Conservation (phyloP, 2,797 vertebrate genomes). For the Bufotes viridis region DNA sequence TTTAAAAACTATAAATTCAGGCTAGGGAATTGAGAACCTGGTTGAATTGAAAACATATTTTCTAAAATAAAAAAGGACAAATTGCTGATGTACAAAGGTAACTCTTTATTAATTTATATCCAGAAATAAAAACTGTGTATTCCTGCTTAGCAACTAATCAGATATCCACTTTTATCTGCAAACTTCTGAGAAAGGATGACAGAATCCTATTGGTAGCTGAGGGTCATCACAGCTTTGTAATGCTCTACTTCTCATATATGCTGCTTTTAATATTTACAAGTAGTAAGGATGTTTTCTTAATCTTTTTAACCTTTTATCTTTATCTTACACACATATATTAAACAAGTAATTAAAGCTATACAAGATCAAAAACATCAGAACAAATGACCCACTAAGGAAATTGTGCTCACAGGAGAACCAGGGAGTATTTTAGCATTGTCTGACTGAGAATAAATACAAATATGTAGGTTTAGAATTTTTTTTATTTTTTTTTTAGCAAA, state of each 20-base stretch:
- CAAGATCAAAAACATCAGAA: neutral
- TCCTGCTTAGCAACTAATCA: neutral
- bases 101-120: neutral
- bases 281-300: neutral
- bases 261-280: neutral
- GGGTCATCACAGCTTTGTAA: neutral
- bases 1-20: too few relatives aligned
- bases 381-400: neutral
- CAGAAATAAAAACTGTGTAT: neutral
- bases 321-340: neutral
- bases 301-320: slow-evolving; percentile 5
- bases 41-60: neutral
- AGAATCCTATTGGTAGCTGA: neutral
- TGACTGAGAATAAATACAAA: neutral
- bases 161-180: neutral
- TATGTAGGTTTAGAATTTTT: too few relatives aligned
- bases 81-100: neutral
- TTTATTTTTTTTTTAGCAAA: too few relatives aligned
- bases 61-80: neutral
- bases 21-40: too few relatives aligned
- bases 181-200: neutral
- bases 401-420: neutral
- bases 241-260: neutral
- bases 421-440: neutral
- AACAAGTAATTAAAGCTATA: neutral